Conservation (phyloP, 2,888 invertebrate species). For the Amphipyra berbera region DNA sequence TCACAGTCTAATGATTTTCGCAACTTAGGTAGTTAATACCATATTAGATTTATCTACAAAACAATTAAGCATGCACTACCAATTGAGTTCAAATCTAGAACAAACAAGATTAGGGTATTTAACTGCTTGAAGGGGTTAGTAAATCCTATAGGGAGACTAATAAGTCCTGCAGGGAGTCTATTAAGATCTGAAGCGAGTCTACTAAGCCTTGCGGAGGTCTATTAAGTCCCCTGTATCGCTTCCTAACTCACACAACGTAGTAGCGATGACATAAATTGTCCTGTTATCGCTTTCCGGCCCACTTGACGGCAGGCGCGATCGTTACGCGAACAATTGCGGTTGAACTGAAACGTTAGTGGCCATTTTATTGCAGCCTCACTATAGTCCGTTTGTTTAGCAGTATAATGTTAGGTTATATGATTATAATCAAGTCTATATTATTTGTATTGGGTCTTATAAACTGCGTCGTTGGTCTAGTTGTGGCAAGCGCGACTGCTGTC, state of each 20-base stretch:
- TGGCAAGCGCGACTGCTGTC: no score
- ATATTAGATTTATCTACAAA: no score
- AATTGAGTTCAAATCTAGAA: no score
- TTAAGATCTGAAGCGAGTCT: no score
- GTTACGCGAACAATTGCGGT: slow-evolving; percentile 66
- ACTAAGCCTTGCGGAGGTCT: not conserved
- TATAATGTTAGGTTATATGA: slow-evolving; percentile 9
- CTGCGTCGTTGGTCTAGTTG: no score
- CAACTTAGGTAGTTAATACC: no score
- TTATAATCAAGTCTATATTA: not conserved
- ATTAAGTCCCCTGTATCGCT: slow-evolving; percentile 34
- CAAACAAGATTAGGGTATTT: no score
- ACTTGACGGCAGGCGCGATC: slow-evolving; percentile 67
- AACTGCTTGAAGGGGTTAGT: no score
- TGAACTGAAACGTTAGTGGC: slow-evolving; percentile 59
- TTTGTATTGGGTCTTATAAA: not conserved
- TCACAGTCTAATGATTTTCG: no score
- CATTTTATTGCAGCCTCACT: slow-evolving; percentile 61
- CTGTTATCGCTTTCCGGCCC: slow-evolving; percentile 76
- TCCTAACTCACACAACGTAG: slow-evolving; percentile 40
- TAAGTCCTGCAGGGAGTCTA: not conserved
- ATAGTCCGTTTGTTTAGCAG: slow-evolving; percentile 34
- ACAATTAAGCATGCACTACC: no score
- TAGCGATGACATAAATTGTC: slow-evolving; percentile 71
- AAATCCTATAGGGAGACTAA: not conserved